Base-by-base conservation (phyloP, 2,888 invertebrate genomes). In the Leptarthrus brevirostris region DNA sequence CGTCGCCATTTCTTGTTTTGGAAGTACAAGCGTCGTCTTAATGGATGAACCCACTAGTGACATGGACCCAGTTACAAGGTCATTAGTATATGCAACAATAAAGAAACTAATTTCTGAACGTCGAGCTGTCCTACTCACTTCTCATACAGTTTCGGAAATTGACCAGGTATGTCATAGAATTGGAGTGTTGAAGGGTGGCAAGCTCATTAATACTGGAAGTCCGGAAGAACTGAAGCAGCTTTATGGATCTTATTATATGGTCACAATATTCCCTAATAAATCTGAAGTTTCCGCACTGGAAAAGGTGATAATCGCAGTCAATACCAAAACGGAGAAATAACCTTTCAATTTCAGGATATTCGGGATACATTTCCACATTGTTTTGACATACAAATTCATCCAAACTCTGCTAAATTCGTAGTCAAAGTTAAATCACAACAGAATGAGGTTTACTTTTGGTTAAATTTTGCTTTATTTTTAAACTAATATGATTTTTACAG, bases 31-130 rank as follows among this genome's bases (percentile, higher is more conserved):
- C 22, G 86, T 92, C 24, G 89, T 93, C 14, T 86, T 94, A 61
- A 85, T 94, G 81, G 93, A 93, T 81, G 93, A 93, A 81, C 93
- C 92, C 0, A 91, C 91, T 0, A 90, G 89, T 72, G 92, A 91
- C 4, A 90, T 92, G 74, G 92, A 92, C 86, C 91, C 92, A 4
- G 83, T 86, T 2, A 85, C 85, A 1, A 79, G 85, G 16, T 80
- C 82, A 2, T 79, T 85, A 72, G 83, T 85, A 6, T 85, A 85
- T 74, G 81, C 80, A 18, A 82, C 85, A 30, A 83, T 85, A 24
- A 80, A 81, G 47, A 80, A 83, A 44, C 76, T 85, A 52, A 77
- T 84, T 22, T 77, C 79, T 2, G 81, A 81, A 1, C 80, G 81
- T 1, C 80, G 85, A 0, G 83, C 84, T 0, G 82, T 85, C 2